Evolutionary conservation across 2,797 vertebrate genomes (phyloP).

Genomic region (Esox lucius): DNA sequence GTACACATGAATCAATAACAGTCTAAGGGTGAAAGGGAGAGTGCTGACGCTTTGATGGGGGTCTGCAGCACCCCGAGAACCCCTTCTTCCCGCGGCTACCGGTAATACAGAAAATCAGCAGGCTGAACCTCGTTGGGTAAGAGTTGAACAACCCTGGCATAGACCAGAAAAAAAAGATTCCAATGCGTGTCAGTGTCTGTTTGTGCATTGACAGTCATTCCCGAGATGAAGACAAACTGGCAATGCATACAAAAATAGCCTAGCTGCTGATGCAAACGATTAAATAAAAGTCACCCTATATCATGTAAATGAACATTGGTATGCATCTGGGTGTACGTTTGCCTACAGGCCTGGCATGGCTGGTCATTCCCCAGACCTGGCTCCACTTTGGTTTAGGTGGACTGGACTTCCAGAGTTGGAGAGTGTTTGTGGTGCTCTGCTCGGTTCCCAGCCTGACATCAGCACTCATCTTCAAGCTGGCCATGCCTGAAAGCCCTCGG

Average conservation of each 20-base stretch:
- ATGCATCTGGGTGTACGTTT: conserved; percentile 9
- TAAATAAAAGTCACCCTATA: neutral
- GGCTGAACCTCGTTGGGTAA: too few relatives aligned
- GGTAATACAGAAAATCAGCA: too few relatives aligned
- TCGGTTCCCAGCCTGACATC: conserved; percentile 76
- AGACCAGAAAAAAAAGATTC: too few relatives aligned
- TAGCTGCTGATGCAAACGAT: neutral
- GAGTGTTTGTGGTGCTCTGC: conserved; percentile 77
- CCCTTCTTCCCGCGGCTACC: too few relatives aligned
- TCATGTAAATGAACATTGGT: neutral
- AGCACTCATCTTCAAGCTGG: conserved; percentile 67
- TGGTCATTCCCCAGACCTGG: conserved; percentile 73
- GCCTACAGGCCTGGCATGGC: conserved; percentile 73
- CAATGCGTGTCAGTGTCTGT: neutral
- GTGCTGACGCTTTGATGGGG: too few relatives aligned
- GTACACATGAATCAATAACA: too few relatives aligned
- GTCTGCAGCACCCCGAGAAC: too few relatives aligned
- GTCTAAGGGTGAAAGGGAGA: too few relatives aligned
- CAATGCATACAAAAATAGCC: neutral
- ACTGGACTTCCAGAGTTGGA: conserved; percentile 73
- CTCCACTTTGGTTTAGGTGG: conserved; percentile 51
- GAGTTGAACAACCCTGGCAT: too few relatives aligned
- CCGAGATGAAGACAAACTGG: neutral
- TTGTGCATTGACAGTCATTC: neutral
- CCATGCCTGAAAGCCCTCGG: conserved; percentile 79